phyloP scores from a whole-genome alignment of 92 coral and sea anemone species.

The Epizoanthus rinbou region DNA sequence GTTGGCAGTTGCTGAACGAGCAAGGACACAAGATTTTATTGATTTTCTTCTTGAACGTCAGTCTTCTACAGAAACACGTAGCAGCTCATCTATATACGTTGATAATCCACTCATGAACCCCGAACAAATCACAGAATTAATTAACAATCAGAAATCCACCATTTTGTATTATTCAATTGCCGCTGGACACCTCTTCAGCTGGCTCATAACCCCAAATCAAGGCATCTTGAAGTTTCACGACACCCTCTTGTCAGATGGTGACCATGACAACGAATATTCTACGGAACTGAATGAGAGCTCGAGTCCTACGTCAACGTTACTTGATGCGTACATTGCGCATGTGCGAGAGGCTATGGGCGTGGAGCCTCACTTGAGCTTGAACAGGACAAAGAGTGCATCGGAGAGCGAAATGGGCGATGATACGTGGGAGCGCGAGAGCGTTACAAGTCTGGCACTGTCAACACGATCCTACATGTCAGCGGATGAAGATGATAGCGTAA shows the following conservation, averaged over 20 bases:
- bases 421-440: constrained; percentile 78
- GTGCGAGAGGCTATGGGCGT: constrained; percentile 97
- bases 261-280: constrained; percentile 61
- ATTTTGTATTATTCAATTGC: constrained; percentile 90
- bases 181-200: constrained; percentile 94
- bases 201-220: constrained; percentile 85
- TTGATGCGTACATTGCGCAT: constrained; percentile 91
- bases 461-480: constrained; percentile 77
- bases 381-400: constrained; percentile 71
- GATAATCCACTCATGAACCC: constrained; percentile 62
- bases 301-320: constrained; percentile 72
- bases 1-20: constrained; percentile 92
- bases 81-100: constrained; percentile 47
- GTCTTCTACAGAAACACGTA: constrained; percentile 46
- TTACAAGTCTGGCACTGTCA: constrained; percentile 62
- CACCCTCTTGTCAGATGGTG: constrained; percentile 82
- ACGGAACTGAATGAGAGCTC: constrained; percentile 76
- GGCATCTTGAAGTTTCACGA: constrained; percentile 95
- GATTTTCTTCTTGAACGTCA: constrained; percentile 92
- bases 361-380: constrained; percentile 87
- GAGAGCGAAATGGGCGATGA: constrained; percentile 81
- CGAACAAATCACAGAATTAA: constrained; percentile 88
- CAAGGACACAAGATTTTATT: constrained; percentile 87
- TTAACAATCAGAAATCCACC: constrained; percentile 74
- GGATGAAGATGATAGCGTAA: constrained; percentile 85